Evolutionary conservation across 2,797 vertebrate species (phyloP), one percentile per base, ranked within the genome.

Genomic region (Sebastes hopkinsi): DNA sequence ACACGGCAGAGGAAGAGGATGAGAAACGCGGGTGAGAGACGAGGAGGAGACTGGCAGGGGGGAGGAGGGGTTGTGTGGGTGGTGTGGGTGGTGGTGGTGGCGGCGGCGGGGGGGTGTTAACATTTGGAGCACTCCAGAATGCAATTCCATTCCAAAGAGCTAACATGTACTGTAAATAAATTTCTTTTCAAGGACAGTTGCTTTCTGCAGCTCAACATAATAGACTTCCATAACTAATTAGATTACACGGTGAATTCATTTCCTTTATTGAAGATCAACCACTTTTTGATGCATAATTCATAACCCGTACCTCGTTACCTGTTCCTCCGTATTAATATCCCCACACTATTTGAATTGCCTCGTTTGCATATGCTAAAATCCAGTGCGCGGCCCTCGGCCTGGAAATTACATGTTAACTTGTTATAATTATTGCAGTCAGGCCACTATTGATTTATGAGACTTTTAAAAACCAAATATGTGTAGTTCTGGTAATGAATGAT

Each of bases 381-480:
- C 96, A 96, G 96, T 94, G 95, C 88, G 95, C 97, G 96, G 97
- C 97, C 97, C 98, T 99, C 97, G 96, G 98, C 97, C 97, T 95
- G 96, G 98, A 99, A 99, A 99, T 99, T 98, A 99, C 98, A 98
- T 97, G 97, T 98, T 99, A 99, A 99, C 98, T 99, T 99, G 97
- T 98, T 99, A 98, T 99, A 99, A 99, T 99, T 99, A 99, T 99
- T 98, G 97, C 97, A 99, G 98, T 99, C 98, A 98, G 97, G 96
- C 97, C 97, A 97, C 97, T 99, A 97, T 99, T 99, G 98, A 99
- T 99, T 99, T 99, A 99, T 99, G 98, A 98, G 98, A 98, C 97
- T 99, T 99, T 98, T 98, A 98, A 99, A 99, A 99, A 97, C 97
- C 97, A 99, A 99, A 99, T 99, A 99, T 99, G 98, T 99, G 98